phyloP scores from a whole-genome alignment of 1,140 invertebrate genomes.

The Drosophila chauvacae region DNA sequence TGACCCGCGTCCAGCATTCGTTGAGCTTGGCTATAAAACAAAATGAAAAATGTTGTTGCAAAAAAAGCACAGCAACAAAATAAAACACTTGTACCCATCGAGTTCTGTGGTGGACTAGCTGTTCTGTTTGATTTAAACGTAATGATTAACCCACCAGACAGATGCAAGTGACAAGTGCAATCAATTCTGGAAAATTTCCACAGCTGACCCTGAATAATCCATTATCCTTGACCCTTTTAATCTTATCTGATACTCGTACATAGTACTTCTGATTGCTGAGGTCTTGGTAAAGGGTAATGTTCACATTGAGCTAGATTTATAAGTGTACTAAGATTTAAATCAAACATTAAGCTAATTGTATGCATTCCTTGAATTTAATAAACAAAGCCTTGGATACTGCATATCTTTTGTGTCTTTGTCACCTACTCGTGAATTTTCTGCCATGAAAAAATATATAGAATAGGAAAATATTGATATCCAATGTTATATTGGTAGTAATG shows the following conservation, averaged over 20 bases:
- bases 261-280: constrained; percentile 4
- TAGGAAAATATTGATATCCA: not conserved
- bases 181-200: constrained; percentile 67
- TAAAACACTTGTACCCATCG: constrained; percentile 47
- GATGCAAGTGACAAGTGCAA: constrained; percentile 49
- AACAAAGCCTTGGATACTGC: no score
- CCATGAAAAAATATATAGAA: not conserved
- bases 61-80: constrained; percentile 32
- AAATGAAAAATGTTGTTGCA: constrained; percentile 80
- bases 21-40: constrained; percentile 66
- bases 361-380: not conserved
- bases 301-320: not conserved
- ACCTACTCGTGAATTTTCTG: not conserved
- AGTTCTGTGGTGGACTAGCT: constrained; percentile 30
- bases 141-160: constrained; percentile 67
- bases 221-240: constrained; percentile 65
- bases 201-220: constrained; percentile 34
- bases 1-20: constrained; percentile 60
- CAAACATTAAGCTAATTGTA: not conserved
- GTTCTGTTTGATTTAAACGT: constrained; percentile 76
- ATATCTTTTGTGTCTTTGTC: no score
- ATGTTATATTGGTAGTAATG: not conserved
- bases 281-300: constrained; percentile 28
- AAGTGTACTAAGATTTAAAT: not conserved
- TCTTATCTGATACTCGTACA: constrained; percentile 34